A percentile compares a stretch with the other conserved stretches of the same genome.
Evolutionary conservation across 2,888 invertebrate species (phyloP).

Genomic region (Drosophila borealis): DNA sequence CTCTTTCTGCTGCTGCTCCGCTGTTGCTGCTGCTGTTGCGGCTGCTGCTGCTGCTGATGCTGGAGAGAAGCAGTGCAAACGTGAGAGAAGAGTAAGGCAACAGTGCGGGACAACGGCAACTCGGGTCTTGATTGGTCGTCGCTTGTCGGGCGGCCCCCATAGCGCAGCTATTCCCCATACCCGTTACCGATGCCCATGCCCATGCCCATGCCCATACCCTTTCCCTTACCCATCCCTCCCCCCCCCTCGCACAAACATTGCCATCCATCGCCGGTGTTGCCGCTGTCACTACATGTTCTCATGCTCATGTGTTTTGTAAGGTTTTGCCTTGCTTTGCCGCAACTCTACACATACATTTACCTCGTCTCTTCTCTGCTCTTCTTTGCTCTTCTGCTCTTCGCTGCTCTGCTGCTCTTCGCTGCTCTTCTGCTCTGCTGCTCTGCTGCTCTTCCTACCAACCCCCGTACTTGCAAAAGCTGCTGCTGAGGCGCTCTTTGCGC

Average conservation of each 20-base stretch:
- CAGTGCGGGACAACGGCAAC: slow-evolving; percentile 55
- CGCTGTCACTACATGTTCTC: slow-evolving; percentile 31
- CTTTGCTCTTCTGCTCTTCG: slow-evolving; percentile 1
- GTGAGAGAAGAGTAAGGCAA: slow-evolving; percentile 66
- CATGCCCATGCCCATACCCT: slow-evolving; percentile 5
- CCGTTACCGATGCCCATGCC: slow-evolving; percentile 4
- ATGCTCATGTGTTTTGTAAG: slow-evolving; percentile 46
- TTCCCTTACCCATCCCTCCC: slow-evolving; percentile 2
- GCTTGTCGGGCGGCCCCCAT: slow-evolving; percentile 52
- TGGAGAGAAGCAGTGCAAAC: slow-evolving; percentile 25
- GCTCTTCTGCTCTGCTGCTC: background rate
- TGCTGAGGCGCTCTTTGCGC: slow-evolving; percentile 21
- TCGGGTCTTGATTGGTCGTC: slow-evolving; percentile 73
- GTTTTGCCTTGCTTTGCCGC: slow-evolving; percentile 17
- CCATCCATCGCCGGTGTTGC: slow-evolving; percentile 24
- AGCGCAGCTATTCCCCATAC: slow-evolving; percentile 24
- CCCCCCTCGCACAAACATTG: background rate
- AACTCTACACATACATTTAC: slow-evolving; percentile 13
- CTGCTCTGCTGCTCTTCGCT: slow-evolving; percentile 9
- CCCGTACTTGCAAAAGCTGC: slow-evolving; percentile 12
- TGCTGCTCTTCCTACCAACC: slow-evolving; percentile 14
- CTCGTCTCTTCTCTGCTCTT: slow-evolving; percentile 19
- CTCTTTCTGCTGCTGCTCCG: slow-evolving; percentile 39
- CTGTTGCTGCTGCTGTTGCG: background rate
- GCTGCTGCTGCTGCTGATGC: slow-evolving; percentile 39